Evolutionary conservation across 2,113 vertebrate species (phyloP).

Genomic region (Melanostigma gelatinosum): DNA sequence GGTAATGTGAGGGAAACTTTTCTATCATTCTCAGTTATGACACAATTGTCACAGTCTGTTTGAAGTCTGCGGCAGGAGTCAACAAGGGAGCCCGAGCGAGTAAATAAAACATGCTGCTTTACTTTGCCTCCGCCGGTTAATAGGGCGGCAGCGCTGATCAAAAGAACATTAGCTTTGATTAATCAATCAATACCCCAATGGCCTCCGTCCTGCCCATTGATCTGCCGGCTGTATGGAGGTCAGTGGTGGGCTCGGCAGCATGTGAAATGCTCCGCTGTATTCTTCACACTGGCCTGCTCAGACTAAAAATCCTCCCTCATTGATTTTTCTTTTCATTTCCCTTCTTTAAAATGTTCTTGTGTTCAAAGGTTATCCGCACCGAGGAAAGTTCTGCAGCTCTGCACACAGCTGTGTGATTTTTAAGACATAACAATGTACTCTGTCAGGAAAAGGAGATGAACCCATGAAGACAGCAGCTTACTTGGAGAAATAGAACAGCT

Average conservation of each 20-base stretch:
- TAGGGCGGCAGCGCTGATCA: conserved; percentile 70
- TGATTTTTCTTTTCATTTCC: conserved; percentile 48
- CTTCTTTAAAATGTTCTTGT: conserved; percentile 30
- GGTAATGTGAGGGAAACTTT: conserved; percentile 53
- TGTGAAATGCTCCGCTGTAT: conserved; percentile 50
- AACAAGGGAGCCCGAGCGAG: conserved; percentile 45
- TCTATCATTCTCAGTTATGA: conserved; percentile 65
- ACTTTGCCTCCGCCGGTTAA: conserved; percentile 58
- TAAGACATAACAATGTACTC: background rate
- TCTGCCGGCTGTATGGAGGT: conserved; percentile 65
- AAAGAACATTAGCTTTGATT: conserved; percentile 80
- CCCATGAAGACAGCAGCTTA: background rate
- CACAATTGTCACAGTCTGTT: conserved; percentile 69
- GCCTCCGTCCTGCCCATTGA: conserved; percentile 70
- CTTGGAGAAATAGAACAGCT: background rate
- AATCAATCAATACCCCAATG: conserved; percentile 77
- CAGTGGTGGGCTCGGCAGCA: conserved; percentile 47
- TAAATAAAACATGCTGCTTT: conserved; percentile 77
- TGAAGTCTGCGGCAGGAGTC: conserved; percentile 59
- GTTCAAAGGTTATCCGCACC: conserved; percentile 15
- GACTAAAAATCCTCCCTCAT: conserved; percentile 54
- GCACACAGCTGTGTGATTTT: background rate
- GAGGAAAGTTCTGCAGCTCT: conserved; percentile 1
- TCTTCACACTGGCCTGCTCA: conserved; percentile 61
- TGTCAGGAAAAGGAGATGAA: background rate